phyloP scores from a whole-genome alignment of 1,140 invertebrate genomes.

The Drosophila pseudoananassae region DNA sequence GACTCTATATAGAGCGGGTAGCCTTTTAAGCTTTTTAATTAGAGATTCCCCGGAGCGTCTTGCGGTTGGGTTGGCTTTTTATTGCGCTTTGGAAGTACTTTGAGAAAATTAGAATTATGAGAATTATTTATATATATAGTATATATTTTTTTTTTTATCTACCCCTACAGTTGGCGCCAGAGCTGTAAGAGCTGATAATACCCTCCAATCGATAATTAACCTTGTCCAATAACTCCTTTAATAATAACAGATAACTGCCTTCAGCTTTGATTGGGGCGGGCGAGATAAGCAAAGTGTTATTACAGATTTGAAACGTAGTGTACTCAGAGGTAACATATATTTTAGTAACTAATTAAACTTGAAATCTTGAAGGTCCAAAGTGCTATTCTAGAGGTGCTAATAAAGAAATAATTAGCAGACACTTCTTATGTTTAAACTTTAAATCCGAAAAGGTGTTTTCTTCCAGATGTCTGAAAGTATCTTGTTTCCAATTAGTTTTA shows the following conservation, averaged over 20 bases:
- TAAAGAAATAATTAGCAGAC: slow-evolving; percentile 25
- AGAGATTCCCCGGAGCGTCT: slow-evolving; percentile 26
- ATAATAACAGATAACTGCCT: slow-evolving; percentile 24
- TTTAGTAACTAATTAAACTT: slow-evolving; percentile 29
- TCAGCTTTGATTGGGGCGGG: slow-evolving; percentile 1
- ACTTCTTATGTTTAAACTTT: slow-evolving; percentile 13
- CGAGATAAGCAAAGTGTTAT: not conserved
- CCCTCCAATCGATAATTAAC: slow-evolving; percentile 21
- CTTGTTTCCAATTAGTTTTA: not conserved
- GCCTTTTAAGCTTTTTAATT: slow-evolving; percentile 47
- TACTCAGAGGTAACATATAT: slow-evolving; percentile 12
- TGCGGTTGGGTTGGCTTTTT: slow-evolving; percentile 31
- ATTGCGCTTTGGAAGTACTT: slow-evolving; percentile 66
- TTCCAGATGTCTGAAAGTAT: no score
- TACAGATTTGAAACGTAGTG: not conserved
- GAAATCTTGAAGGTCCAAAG: slow-evolving; percentile 16
- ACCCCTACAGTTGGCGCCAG: slow-evolving; percentile 14
- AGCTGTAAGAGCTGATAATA: slow-evolving; percentile 27
- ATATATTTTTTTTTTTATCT: slow-evolving; percentile 47
- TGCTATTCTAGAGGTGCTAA: slow-evolving; percentile 16
- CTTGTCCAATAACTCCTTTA: slow-evolving; percentile 22
- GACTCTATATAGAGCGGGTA: not conserved
- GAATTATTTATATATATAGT: no score
- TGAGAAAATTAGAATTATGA: slow-evolving; percentile 49
- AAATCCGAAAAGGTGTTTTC: not conserved